Evolutionary conservation across 2,888 invertebrate species (phyloP).

Genomic region (Clunio marinus): DNA sequence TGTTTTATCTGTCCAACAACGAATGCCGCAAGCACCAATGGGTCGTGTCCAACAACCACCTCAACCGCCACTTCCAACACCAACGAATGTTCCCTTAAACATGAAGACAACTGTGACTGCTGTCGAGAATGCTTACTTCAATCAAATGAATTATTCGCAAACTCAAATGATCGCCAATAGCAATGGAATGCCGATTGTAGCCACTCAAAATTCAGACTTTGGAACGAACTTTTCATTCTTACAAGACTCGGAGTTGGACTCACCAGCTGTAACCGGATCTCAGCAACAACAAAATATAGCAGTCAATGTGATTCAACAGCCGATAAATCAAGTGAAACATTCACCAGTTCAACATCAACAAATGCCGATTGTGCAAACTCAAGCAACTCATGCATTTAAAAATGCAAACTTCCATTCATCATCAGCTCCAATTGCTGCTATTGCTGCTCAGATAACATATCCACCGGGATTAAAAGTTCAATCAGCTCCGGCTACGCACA

Average conservation of each 20-base stretch:
- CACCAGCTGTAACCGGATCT: slow-evolving; percentile 56
- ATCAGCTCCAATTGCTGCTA: not conserved
- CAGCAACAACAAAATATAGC: slow-evolving; percentile 43
- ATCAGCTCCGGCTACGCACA: slow-evolving; percentile 6
- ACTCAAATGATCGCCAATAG: not conserved
- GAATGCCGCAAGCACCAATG: slow-evolving; percentile 36
- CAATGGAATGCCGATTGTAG: slow-evolving; percentile 52
- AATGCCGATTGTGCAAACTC: not conserved
- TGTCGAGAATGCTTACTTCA: slow-evolving; percentile 61
- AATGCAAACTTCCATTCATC: not conserved
- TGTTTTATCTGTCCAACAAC: not conserved
- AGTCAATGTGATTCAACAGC: slow-evolving; percentile 41
- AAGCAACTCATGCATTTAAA: slow-evolving; percentile 10
- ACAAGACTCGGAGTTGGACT: slow-evolving; percentile 86
- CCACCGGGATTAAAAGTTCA: slow-evolving; percentile 33
- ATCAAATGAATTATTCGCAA: slow-evolving; percentile 46
- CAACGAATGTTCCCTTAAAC: slow-evolving; percentile 51
- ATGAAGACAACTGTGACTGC: slow-evolving; percentile 58
- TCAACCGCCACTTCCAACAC: not conserved
- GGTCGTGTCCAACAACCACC: slow-evolving; percentile 41
- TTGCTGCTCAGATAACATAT: not conserved
- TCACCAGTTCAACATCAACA: slow-evolving; percentile 6
- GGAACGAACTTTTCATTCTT: slow-evolving; percentile 78
- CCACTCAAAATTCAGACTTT: slow-evolving; percentile 66
- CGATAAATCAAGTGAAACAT: slow-evolving; percentile 1